These are phyloP conservation scores for Phodopus roborovskii DNA, from an alignment of 2,113 vertebrate species.

Conservation along the genomic window DNA sequence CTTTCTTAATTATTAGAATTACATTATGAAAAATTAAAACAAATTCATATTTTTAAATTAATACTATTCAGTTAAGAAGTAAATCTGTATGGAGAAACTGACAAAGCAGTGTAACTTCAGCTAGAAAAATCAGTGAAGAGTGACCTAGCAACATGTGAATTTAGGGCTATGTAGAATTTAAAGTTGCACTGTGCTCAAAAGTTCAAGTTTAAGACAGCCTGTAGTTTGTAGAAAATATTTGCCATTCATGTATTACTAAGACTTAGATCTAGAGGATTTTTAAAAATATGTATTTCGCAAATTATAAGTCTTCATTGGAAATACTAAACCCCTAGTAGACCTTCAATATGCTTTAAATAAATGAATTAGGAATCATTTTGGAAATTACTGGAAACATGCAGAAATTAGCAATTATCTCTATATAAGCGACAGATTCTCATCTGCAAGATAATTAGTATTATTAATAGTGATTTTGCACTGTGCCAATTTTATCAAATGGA, in stretches of 20 bases:
- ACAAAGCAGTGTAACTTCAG: not conserved
- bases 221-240: not conserved
- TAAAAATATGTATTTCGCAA: not conserved
- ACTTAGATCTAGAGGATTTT: not conserved
- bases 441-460: not conserved
- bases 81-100: not conserved
- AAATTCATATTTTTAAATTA: not conserved
- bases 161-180: not conserved
- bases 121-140: not conserved
- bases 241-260: not conserved
- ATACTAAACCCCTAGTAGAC: not conserved
- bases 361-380: not conserved
- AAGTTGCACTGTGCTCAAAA: not conserved
- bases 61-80: not conserved
- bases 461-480: conserved; percentile 7
- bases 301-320: not conserved
- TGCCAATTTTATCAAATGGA: conserved; percentile 11
- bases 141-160: not conserved
- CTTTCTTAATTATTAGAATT: not conserved
- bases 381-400: conserved; percentile 44
- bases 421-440: conserved; percentile 47
- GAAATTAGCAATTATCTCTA: conserved; percentile 21
- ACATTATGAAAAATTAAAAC: conserved; percentile 4
- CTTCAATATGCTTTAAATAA: conserved; percentile 26
- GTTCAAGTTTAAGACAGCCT: not conserved